These are phyloP conservation scores for Uromys caudimaculatus DNA, from an alignment of 2,797 vertebrate species.

Conservation along the genomic window DNA sequence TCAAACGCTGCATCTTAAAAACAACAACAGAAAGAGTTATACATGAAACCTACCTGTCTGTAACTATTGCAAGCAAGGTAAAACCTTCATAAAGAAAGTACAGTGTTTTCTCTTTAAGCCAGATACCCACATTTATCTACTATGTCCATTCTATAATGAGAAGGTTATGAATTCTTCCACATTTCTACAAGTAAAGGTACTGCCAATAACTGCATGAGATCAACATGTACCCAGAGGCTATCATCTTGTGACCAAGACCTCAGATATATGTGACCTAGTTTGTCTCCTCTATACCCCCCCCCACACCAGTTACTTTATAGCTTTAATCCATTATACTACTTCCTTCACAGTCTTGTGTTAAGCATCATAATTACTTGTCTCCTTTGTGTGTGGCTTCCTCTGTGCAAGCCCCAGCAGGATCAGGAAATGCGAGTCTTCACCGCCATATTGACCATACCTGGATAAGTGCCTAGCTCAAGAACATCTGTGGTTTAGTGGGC, in stretches of 20 bases:
- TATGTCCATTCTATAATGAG: neutral
- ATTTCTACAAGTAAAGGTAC: neutral
- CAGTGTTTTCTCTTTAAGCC: neutral
- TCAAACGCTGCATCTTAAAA: conserved; percentile 38
- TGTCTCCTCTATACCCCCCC: neutral
- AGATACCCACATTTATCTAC: neutral
- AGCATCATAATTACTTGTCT: neutral
- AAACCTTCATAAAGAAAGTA: neutral
- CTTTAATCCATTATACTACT: neutral
- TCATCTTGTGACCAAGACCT: neutral
- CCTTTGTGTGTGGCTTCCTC: neutral
- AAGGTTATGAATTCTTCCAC: neutral
- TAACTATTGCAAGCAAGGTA: neutral
- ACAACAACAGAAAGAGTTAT: neutral
- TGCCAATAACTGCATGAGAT: neutral
- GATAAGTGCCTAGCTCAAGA: neutral
- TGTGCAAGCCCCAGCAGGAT: neutral
- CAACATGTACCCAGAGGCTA: neutral
- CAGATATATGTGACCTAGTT: neutral
- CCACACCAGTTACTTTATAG: neutral
- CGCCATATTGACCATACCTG: no score
- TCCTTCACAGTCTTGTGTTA: no score
- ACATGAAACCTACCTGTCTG: neutral
- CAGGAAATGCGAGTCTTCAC: neutral
- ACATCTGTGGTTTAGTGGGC: neutral